Base-by-base conservation (phyloP, 2,888 invertebrate genomes). In the Drosophila melanosoma region DNA sequence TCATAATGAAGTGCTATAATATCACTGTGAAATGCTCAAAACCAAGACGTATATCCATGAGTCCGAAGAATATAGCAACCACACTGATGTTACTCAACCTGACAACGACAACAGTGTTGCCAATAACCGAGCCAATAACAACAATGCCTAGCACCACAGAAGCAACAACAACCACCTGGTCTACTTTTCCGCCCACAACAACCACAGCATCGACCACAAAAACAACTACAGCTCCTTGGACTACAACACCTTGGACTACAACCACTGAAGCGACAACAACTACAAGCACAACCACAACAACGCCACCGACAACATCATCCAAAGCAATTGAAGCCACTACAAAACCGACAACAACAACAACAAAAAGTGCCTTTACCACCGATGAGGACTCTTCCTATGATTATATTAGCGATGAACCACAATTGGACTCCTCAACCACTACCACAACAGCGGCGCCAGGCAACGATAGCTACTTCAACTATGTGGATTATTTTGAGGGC, bases 71-170 rank as follows among this genome's bases (percentile, higher is more conserved):
- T 6, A 77, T 93, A n/a, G 90, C 92, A 6, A 92, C 93, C 12
- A 80, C 94, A 7, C 89, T 93, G 40, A 85, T 94, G 42, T 77
- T 94, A 63, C 91, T 94, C 23, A 92, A 91, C 69, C 70, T 92
- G 66, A 92, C 91, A 63, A 91, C 94, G 7, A 91, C 93, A 1
- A 62, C 89, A 12, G 51, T 89, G 52, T 23, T 79, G 58, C 86
- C 90, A 38, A 57, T 71, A n/a, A 51, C 67, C 12, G 36, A 40
- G 1, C 32, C 65, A 38, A 63, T 61, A 51, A 67, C 73, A 8
- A 74, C 45, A 70, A 32, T 73, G 61, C 32, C 51, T 1, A 69
- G 58, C 59, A 66, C 82, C 1, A 81, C 73, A 1, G 66, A 64
- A 15, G 26, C 60, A 2, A 58, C 60, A 20, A 45, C 76, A 42